A percentile compares a stretch with the other conserved stretches of the same genome.
phyloP scores from a whole-genome alignment of 2,113 vertebrate genomes.

The Sisor rabdophorus region DNA sequence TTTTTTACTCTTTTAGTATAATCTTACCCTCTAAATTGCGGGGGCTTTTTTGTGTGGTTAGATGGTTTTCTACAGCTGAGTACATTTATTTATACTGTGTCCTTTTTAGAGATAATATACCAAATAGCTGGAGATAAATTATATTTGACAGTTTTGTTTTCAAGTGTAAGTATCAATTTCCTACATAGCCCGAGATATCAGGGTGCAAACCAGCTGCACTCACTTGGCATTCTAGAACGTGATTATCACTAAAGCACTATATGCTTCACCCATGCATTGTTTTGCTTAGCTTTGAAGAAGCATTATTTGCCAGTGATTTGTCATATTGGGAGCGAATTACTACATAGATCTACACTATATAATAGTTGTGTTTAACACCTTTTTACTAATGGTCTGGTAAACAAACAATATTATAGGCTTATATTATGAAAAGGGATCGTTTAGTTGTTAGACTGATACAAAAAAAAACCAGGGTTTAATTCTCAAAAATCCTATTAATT shows the following conservation, averaged over 20 bases:
- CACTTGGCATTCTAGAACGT: slow-evolving; percentile 42
- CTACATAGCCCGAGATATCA: slow-evolving; percentile 47
- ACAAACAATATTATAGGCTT: background rate
- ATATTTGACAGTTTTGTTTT: slow-evolving; percentile 54
- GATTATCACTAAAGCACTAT: slow-evolving; percentile 49
- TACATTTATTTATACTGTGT: slow-evolving; percentile 48
- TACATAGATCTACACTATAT: slow-evolving; percentile 13
- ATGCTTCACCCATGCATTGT: slow-evolving; percentile 21
- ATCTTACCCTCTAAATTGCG: background rate
- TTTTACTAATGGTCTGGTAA: slow-evolving; percentile 20
- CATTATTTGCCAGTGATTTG: slow-evolving; percentile 44
- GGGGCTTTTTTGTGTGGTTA: slow-evolving; percentile 19
- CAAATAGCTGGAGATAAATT: slow-evolving; percentile 50
- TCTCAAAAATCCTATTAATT: too few species aligned
- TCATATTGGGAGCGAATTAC: slow-evolving; percentile 34
- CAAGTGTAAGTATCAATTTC: slow-evolving; percentile 55
- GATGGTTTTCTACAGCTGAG: slow-evolving; percentile 29
- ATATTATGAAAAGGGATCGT: too few species aligned
- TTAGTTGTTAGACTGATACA: too few species aligned
- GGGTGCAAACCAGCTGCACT: slow-evolving; percentile 44
- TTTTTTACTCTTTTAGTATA: slow-evolving; percentile 38
- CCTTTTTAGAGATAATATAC: slow-evolving; percentile 50
- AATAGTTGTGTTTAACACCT: slow-evolving; percentile 5
- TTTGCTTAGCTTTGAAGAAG: slow-evolving; percentile 6
- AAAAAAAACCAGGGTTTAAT: too few species aligned